phyloP scores from a whole-genome alignment of 1,140 invertebrate genomes.

The Papilio polyxenes region DNA sequence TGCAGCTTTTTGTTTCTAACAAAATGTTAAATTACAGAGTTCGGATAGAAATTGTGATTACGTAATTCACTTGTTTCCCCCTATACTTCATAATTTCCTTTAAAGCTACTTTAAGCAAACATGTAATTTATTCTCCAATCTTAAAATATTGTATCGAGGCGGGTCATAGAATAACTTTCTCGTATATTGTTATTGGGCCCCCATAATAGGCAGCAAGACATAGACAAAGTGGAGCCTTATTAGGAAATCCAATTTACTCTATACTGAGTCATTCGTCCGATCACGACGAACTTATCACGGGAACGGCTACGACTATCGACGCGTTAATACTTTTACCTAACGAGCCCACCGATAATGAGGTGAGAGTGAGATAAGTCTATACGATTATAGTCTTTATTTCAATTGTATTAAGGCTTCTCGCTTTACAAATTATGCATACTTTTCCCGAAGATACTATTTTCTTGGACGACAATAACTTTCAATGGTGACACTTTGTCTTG shows the following conservation, averaged over 20 bases:
- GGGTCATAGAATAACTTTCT: slow-evolving; percentile 32
- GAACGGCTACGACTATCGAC: neutral
- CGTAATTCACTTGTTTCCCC: neutral
- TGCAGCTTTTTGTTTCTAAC: too few species aligned
- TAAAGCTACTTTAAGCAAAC: slow-evolving; percentile 9
- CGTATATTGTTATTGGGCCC: slow-evolving; percentile 27
- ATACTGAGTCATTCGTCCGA: slow-evolving; percentile 22
- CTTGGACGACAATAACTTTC: slow-evolving; percentile 14
- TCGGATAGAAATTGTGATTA: neutral
- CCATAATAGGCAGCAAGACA: slow-evolving; percentile 27
- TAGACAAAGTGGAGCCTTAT: slow-evolving; percentile 40
- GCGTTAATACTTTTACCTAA: slow-evolving; percentile 27
- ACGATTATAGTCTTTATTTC: slow-evolving; percentile 18
- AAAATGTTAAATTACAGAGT: neutral
- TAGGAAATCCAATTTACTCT: slow-evolving; percentile 38
- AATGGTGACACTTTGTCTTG: slow-evolving; percentile 18
- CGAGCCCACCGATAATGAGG: neutral
- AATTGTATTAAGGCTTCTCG: neutral
- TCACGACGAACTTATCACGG: slow-evolving; percentile 24
- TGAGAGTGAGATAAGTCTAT: slow-evolving; percentile 21
- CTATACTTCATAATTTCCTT: neutral
- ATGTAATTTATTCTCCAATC: slow-evolving; percentile 18
- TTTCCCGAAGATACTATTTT: slow-evolving; percentile 18
- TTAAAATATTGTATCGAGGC: slow-evolving; percentile 20
- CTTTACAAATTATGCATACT: slow-evolving; percentile 8